Evolutionary conservation across 1,140 invertebrate genomes (phyloP), one percentile per base, ranked within the genome.

Genomic region (Drosophila aff.): DNA sequence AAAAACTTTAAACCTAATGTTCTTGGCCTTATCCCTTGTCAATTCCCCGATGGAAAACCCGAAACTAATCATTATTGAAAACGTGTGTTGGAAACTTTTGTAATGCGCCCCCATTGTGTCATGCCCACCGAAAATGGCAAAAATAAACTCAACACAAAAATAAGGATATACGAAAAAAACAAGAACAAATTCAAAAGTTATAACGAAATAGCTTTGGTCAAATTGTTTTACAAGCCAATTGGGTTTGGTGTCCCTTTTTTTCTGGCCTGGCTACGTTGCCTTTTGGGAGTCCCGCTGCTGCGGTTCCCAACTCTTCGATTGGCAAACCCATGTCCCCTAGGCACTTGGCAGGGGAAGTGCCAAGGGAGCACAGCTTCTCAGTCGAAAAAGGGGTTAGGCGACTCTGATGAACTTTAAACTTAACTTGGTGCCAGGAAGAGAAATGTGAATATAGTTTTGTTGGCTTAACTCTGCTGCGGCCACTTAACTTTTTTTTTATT

Each of bases 11-110:
- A 82, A 62, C 81, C 77, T 74, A 50, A 82, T 73, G 31, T 60
- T 47, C 28, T 61, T 57, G 49, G 44, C 59, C 59, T 49, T 60
- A 76, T 72, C 31, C 73, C 50, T 58, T 71, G 63, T 55, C 62
- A 71, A 71, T 71, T 71, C 44, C 33, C 63, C 33, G 15, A 41
- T 31, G 55, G 16, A 23, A 66, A 49, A 31, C 40, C 49, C 60
- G 49, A 81, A 80, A 89, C 84, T 87, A 83, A 83, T 89, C 81
- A 89, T 83, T 89, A 75, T 81, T 89, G 84, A 81, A 83, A 89
- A 83, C 81, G 80, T 87, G 72, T 67, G 52, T 41, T 67, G 46
- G 47, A 71, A 89, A 73, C 63, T 83, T 77, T 74, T 63, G 28
- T 72, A 77, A 63, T 74, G 53, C 53, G 53, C 38, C 44, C 66